Conservation (phyloP, 1,140 invertebrate genomes). For the Sinonovacula constricta region DNA sequence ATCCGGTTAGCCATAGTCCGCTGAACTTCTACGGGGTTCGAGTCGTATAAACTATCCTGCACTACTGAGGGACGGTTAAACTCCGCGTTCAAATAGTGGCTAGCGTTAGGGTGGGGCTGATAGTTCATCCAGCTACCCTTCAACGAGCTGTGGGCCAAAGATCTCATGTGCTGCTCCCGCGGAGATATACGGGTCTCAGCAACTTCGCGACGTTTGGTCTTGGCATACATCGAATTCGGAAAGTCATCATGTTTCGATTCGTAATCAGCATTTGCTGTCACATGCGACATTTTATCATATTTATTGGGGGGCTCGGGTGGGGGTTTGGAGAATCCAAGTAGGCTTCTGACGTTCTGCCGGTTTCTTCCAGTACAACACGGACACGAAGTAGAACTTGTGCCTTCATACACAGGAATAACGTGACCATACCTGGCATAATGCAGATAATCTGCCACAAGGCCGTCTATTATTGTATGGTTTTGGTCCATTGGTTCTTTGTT, state of each 20-base stretch:
- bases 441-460: slow-evolving; percentile 68
- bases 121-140: slow-evolving; percentile 60
- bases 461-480: slow-evolving; percentile 62
- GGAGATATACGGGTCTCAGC: neutral
- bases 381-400: slow-evolving; percentile 56
- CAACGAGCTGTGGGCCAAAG: slow-evolving; percentile 5
- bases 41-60: slow-evolving; percentile 45
- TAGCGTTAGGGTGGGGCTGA: slow-evolving; percentile 64
- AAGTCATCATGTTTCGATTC: slow-evolving; percentile 8
- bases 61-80: slow-evolving; percentile 65
- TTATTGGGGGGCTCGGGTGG: neutral
- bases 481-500: slow-evolving; percentile 49
- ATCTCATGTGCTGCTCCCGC: slow-evolving; percentile 4
- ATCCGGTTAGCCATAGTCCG: slow-evolving; percentile 49
- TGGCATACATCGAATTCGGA: slow-evolving; percentile 45
- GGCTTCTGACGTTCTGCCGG: slow-evolving; percentile 58
- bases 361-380: slow-evolving; percentile 68
- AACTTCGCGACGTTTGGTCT: neutral
- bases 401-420: slow-evolving; percentile 63
- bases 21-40: slow-evolving; percentile 14
- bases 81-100: slow-evolving; percentile 66
- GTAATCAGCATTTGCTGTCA: slow-evolving; percentile 19
- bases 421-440: slow-evolving; percentile 65
- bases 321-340: slow-evolving; percentile 54
- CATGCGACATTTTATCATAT: slow-evolving; percentile 28